These are phyloP conservation scores for Sinocyclocheilus maitianheensis DNA, from an alignment of 2,113 vertebrate genomes.

Conservation along the genomic window DNA sequence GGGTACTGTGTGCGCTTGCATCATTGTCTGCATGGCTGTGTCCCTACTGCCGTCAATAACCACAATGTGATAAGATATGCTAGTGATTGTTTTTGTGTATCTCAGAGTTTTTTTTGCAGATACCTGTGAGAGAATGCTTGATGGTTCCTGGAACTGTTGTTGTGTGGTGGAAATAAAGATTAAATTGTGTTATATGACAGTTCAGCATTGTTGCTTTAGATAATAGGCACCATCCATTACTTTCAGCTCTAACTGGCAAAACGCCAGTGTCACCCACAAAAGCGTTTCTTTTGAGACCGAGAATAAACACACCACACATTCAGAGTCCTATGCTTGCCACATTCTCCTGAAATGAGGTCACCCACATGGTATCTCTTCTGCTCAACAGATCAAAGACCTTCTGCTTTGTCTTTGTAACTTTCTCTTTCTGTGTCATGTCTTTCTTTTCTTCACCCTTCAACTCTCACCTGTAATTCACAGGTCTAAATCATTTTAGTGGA, in stretches of 20 bases:
- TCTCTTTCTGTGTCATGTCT: slow-evolving; percentile 1
- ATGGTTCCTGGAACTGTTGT: not conserved
- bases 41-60: not conserved
- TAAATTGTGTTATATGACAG: not conserved
- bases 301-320: slow-evolving; percentile 18
- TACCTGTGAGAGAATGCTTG: not conserved
- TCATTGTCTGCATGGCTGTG: not conserved
- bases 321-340: not conserved
- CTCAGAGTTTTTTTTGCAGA: not conserved
- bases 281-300: not conserved
- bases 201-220: not conserved
- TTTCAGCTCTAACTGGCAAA: not conserved
- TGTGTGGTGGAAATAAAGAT: slow-evolving; percentile 5
- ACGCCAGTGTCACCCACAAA: slow-evolving; percentile 11
- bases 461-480: not conserved
- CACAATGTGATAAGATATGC: not conserved
- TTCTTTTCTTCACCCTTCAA: not conserved
- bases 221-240: not conserved
- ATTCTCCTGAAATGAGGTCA: slow-evolving; percentile 37
- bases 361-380: slow-evolving; percentile 29
- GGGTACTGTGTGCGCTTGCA: not conserved
- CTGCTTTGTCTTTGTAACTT: slow-evolving; percentile 32
- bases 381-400: slow-evolving; percentile 62
- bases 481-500: not conserved
- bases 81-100: not conserved